These are phyloP conservation scores for Holothuria scabra DNA, from an alignment of 53 echinoderm and acorn worm genomes.

Conservation along the genomic window DNA sequence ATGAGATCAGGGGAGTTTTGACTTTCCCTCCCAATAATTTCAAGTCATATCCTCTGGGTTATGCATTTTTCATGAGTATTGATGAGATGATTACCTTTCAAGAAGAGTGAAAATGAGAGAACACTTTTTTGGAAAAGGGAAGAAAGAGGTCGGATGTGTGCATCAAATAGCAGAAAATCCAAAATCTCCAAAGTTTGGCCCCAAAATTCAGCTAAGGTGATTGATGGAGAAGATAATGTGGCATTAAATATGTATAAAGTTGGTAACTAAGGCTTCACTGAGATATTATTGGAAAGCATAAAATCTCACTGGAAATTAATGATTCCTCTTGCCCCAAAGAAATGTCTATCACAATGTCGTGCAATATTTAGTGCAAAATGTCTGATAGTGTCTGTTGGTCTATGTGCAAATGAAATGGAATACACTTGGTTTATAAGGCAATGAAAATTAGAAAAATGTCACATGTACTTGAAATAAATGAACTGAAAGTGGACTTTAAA, in stretches of 20 bases:
- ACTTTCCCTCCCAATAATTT: conserved; percentile 18
- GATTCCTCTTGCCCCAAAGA: no score
- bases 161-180: neutral
- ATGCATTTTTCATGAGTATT: conserved; percentile 47
- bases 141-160: neutral
- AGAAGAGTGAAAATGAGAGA: conserved; percentile 26
- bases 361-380: no score
- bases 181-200: conserved; percentile 23
- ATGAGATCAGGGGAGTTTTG: conserved; percentile 2
- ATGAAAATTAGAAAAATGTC: no score
- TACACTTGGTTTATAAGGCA: no score
- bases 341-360: no score
- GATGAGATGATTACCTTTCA: conserved; percentile 46
- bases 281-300: no score
- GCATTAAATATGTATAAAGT: conserved; percentile 12
- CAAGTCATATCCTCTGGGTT: conserved; percentile 30
- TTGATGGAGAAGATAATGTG: neutral
- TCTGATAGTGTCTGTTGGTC: no score
- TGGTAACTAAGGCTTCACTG: no score
- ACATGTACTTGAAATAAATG: no score
- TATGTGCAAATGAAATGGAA: no score
- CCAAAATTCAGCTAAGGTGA: neutral
- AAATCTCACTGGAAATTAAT: no score
- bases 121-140: neutral
- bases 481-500: no score